These are phyloP conservation scores for Parazoanthus atlanticus DNA, from an alignment of 92 coral and sea anemone species.

Conservation along the genomic window DNA sequence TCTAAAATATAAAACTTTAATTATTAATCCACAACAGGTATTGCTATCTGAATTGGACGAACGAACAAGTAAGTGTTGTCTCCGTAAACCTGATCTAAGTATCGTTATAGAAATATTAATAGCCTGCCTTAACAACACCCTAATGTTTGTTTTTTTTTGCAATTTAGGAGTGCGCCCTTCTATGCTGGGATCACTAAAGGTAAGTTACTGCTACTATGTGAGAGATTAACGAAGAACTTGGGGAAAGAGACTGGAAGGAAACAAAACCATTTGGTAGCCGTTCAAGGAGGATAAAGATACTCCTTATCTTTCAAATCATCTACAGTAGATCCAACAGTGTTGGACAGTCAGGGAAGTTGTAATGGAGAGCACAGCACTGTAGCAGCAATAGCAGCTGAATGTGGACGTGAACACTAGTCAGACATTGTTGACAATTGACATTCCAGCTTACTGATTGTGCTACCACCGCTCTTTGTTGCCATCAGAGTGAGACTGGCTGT, in stretches of 20 bases:
- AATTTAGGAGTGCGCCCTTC: slow-evolving; percentile 67
- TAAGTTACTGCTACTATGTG: slow-evolving; percentile 25
- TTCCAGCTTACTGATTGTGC: no score
- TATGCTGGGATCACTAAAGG: slow-evolving; percentile 82
- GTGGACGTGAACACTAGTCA: no score
- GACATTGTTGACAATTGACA: no score
- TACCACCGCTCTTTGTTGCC: no score
- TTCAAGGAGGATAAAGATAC: not conserved
- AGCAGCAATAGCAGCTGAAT: no score
- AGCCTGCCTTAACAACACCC: no score
- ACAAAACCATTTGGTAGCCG: not conserved
- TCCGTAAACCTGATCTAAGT: not conserved
- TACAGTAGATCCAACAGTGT: not conserved
- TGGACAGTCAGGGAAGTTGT: no score
- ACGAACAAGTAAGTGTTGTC: slow-evolving; percentile 32
- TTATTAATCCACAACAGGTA: not conserved
- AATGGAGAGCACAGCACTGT: no score
- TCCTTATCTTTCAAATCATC: not conserved
- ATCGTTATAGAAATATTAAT: no score
- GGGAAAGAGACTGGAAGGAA: not conserved
- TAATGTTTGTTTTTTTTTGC: not conserved
- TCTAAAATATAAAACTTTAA: not conserved
- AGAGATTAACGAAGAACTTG: not conserved
- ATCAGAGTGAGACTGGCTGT: no score
- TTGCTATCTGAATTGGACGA: slow-evolving; percentile 28